phyloP scores from a whole-genome alignment of 2,113 vertebrate species.

The Mesoclemmys tuberculata region DNA sequence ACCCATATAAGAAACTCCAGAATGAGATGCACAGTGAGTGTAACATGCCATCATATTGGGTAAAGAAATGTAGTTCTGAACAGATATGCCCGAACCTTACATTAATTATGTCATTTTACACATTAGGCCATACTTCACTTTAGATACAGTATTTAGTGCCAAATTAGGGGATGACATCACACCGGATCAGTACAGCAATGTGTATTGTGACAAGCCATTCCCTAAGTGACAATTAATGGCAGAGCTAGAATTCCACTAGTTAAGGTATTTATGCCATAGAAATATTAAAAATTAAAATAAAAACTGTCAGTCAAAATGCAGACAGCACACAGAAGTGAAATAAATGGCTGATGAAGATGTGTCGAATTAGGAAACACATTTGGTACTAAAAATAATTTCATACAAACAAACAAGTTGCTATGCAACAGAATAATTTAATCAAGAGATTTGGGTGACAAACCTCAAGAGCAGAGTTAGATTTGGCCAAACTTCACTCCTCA shows the following conservation, averaged over 20 bases:
- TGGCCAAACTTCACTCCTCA: conserved; percentile 39
- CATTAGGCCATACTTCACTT: not conserved
- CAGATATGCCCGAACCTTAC: not conserved
- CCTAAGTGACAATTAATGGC: conserved; percentile 49
- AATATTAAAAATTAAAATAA: not conserved
- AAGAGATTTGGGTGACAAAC: conserved; percentile 42
- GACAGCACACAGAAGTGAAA: conserved; percentile 36
- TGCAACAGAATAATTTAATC: conserved; percentile 38
- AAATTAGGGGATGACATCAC: not conserved
- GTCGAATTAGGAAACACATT: conserved; percentile 55
- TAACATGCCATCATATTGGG: not conserved
- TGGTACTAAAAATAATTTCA: conserved; percentile 43
- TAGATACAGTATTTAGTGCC: not conserved
- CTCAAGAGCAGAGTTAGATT: conserved; percentile 42
- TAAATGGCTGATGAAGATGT: conserved; percentile 49
- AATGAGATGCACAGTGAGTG: not conserved
- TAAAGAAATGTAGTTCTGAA: not conserved
- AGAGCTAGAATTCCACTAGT: conserved; percentile 29
- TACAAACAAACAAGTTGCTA: conserved; percentile 54
- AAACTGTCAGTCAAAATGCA: conserved; percentile 29
- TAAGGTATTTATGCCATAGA: conserved; percentile 8
- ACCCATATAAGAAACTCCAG: not conserved
- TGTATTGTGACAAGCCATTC: conserved; percentile 7
- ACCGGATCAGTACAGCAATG: not conserved
- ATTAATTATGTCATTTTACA: not conserved